Conservation (phyloP, 2,113 vertebrate species). For the Cololabis saira region DNA sequence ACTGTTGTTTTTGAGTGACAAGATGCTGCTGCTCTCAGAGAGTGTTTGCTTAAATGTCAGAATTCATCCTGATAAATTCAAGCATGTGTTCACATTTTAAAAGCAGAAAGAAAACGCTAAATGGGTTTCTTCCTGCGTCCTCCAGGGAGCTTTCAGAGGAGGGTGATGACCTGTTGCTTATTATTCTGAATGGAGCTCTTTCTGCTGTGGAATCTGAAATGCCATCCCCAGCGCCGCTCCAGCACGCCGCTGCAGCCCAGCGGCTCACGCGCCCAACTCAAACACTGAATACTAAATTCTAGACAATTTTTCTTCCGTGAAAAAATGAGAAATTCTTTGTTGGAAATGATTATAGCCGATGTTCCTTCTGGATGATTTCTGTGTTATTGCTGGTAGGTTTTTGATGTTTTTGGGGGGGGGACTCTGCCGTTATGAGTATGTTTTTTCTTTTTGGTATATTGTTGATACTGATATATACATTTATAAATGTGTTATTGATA, state of each 20-base stretch:
- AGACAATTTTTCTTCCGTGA: too few relatives aligned
- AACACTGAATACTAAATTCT: background rate
- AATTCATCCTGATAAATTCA: background rate
- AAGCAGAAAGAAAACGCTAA: background rate
- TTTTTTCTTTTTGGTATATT: too few relatives aligned
- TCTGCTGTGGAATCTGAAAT: constrained; percentile 14
- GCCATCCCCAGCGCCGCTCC: background rate
- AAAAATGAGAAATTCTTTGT: too few relatives aligned
- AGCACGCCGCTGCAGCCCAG: background rate
- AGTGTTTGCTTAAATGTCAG: constrained; percentile 15
- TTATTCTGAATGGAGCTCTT: background rate
- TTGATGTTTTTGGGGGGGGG: too few relatives aligned
- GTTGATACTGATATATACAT: too few relatives aligned
- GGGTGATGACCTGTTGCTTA: background rate
- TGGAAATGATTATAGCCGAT: background rate
- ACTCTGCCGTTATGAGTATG: too few relatives aligned
- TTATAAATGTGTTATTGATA: too few relatives aligned
- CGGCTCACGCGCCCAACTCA: background rate
- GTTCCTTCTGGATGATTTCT: background rate
- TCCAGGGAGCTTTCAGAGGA: constrained; percentile 8
- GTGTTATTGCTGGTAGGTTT: background rate
- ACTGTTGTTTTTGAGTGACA: too few relatives aligned
- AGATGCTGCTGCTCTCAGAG: too few relatives aligned
- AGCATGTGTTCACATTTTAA: background rate
- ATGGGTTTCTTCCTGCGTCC: background rate